These are phyloP conservation scores for Tetraodon nigroviridis DNA, from an alignment of 2,113 vertebrate genomes.

Conservation along the genomic window DNA sequence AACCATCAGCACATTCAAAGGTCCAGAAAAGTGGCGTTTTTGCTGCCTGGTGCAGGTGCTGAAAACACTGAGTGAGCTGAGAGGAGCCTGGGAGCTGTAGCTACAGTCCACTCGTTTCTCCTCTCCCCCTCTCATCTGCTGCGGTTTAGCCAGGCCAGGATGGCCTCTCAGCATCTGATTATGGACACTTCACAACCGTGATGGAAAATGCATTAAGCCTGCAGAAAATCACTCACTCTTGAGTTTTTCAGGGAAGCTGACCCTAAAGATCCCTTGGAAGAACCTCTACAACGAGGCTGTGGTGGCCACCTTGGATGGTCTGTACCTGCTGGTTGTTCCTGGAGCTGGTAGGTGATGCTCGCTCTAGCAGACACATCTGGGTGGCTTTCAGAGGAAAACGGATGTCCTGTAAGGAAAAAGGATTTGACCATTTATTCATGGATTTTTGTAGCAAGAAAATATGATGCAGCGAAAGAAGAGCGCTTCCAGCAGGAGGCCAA, in stretches of 20 bases:
- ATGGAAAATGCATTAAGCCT: too few species aligned
- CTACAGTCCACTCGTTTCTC: too few species aligned
- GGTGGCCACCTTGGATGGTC: slow-evolving; percentile 88
- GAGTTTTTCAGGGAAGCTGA: slow-evolving; percentile 83
- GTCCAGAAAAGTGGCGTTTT: too few species aligned
- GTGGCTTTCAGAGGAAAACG: neutral
- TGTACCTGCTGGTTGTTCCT: slow-evolving; percentile 92
- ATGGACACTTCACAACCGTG: too few species aligned
- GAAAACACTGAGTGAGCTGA: too few species aligned
- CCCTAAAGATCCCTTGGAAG: slow-evolving; percentile 98
- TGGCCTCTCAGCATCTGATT: too few species aligned
- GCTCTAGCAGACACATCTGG: too few species aligned
- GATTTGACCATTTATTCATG: neutral
- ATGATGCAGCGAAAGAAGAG: slow-evolving; percentile 92
- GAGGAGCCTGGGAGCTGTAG: too few species aligned
- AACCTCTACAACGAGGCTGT: slow-evolving; percentile 96
- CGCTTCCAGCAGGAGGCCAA: slow-evolving; percentile 87
- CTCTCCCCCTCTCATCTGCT: too few species aligned
- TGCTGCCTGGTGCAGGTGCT: too few species aligned
- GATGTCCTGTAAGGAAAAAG: neutral
- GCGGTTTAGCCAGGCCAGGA: too few species aligned
- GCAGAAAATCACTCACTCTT: neutral
- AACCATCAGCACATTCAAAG: too few species aligned
- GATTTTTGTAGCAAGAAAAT: slow-evolving; percentile 80
- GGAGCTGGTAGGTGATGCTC: slow-evolving; percentile 84